Evolutionary conservation across 2,797 vertebrate genomes (phyloP).

Genomic region (Halcyon chelicuti): DNA sequence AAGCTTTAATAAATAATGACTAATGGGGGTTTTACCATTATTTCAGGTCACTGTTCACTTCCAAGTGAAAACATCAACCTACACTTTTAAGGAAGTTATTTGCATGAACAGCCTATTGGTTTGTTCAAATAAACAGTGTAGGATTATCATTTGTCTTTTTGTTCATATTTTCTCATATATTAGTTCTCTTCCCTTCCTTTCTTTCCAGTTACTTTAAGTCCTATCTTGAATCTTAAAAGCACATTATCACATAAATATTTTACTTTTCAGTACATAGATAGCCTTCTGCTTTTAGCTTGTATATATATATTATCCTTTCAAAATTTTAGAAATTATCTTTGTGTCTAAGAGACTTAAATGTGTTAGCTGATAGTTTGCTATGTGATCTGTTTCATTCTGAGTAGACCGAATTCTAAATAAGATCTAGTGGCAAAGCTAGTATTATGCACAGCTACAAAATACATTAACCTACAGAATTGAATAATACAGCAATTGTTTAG

Average conservation of each 20-base stretch:
- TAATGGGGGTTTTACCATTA: background rate
- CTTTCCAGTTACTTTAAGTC: background rate
- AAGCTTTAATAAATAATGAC: background rate
- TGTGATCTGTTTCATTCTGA: background rate
- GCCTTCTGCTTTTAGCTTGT: background rate
- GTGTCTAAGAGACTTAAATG: background rate
- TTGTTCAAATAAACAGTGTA: background rate
- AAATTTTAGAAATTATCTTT: background rate
- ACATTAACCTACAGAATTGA: background rate
- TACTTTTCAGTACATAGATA: background rate
- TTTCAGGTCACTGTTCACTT: background rate
- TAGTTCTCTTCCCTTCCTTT: background rate
- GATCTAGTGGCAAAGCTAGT: background rate
- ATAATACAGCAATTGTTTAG: background rate
- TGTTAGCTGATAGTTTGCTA: background rate
- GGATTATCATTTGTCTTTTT: background rate
- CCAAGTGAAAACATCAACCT: background rate
- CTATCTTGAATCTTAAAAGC: background rate
- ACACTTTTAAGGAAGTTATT: background rate
- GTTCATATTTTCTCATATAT: background rate
- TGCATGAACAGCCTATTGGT: background rate
- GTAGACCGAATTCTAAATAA: background rate
- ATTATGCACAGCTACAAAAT: background rate
- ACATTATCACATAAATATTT: background rate
- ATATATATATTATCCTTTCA: background rate